These are phyloP conservation scores for Boloria selene DNA, from an alignment of 2,888 invertebrate genomes.

Conservation along the genomic window DNA sequence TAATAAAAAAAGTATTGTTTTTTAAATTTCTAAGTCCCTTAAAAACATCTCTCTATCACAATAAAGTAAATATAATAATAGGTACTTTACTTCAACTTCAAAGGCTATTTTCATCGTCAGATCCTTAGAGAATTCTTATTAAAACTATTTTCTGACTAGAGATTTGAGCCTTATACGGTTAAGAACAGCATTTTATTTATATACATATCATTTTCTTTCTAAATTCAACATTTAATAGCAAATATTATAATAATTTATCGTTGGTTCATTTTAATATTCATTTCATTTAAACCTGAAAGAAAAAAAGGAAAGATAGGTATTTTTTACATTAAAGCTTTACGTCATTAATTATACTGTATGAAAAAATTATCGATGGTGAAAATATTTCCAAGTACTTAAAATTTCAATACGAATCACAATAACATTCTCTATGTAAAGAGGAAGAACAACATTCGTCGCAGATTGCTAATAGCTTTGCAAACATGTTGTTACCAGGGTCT, in stretches of 20 bases:
- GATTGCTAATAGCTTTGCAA: constrained; percentile 68
- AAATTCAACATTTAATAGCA: too few species aligned
- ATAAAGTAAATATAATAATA: constrained; percentile 20
- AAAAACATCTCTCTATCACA: constrained; percentile 14
- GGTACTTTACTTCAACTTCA: constrained; percentile 26
- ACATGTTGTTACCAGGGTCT: constrained; percentile 52
- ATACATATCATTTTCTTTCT: too few species aligned
- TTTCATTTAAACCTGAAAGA: constrained; percentile 24
- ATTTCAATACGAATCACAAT: neutral
- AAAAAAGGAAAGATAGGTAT: neutral
- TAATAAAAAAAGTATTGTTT: constrained; percentile 5
- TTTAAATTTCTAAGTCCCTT: constrained; percentile 3
- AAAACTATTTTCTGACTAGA: constrained; percentile 28
- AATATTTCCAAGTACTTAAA: neutral
- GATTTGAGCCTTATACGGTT: constrained; percentile 26
- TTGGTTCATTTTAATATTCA: too few species aligned
- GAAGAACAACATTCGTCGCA: constrained; percentile 57
- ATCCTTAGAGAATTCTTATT: constrained; percentile 30
- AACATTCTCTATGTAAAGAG: constrained; percentile 18
- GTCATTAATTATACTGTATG: neutral
- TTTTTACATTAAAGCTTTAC: neutral
- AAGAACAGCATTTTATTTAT: neutral
- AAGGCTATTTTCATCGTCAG: constrained; percentile 32
- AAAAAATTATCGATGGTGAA: neutral
- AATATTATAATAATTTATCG: too few species aligned